phyloP scores from a whole-genome alignment of 2,113 vertebrate species.

The Cryptomyrus ogoouensis region DNA sequence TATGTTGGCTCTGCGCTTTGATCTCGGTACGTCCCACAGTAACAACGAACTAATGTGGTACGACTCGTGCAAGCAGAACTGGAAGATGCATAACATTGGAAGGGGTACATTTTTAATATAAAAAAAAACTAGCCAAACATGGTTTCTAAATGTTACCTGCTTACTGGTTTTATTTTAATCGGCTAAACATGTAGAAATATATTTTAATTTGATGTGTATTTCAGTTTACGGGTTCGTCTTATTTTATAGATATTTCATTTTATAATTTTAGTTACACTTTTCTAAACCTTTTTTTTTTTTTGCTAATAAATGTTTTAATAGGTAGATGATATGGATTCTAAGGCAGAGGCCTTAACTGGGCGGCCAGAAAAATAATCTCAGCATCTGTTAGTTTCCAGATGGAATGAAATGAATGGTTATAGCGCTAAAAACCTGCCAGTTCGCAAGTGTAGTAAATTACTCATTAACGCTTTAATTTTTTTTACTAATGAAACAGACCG shows the following conservation, averaged over 20 bases:
- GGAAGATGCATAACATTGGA: background rate
- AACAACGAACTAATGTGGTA: background rate
- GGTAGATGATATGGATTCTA: background rate
- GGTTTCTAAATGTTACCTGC: background rate
- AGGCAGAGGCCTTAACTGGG: background rate
- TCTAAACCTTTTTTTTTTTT: background rate
- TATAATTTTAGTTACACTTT: background rate
- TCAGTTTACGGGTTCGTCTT: background rate
- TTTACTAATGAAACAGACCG: background rate
- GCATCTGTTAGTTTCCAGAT: background rate
- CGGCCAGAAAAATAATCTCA: background rate
- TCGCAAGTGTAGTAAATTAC: background rate
- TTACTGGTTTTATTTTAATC: background rate
- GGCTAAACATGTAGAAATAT: background rate
- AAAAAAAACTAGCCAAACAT: background rate
- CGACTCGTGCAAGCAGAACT: background rate
- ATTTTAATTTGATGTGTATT: background rate
- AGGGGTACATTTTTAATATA: background rate
- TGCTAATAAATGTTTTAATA: background rate
- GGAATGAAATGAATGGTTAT: background rate
- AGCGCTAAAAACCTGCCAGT: background rate
- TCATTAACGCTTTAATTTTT: background rate
- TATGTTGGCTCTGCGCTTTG: constrained; percentile 46
- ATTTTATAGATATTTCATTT: background rate
- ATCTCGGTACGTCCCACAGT: constrained; percentile 34